Evolutionary conservation across 2,888 invertebrate genomes (phyloP), one percentile per base, ranked within the genome.

Genomic region (Microchrysa polita): DNA sequence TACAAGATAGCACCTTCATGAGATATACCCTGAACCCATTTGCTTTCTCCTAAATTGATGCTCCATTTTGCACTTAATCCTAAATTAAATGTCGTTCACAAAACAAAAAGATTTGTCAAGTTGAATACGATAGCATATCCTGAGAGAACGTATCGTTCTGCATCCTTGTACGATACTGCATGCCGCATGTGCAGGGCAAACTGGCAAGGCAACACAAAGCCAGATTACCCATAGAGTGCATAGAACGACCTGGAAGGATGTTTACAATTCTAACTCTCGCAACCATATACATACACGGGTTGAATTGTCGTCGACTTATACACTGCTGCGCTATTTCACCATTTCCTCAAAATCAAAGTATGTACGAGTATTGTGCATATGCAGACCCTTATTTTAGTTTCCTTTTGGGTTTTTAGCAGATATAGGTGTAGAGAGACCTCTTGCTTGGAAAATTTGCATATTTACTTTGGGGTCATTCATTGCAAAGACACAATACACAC

Each of bases 11-110:
- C 16, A 63, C 42, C 16, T 34, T 42, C 22, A 2, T 20, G 2
- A 16, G 16, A 18, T 16, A 5, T 18, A 18, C 5, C 55, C 18
- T 10, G 27, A 40, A 40, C 27, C 61, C 61, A 53, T 52, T 52
- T 53, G 52, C 52, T 53, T 53, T 34, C 53, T 52, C 53, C 53
- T n/a, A 16, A 67, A 67, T 67, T 48, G 67, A 53, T 67, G 52
- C 22, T 27, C 67, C 52, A 53, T 67, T 74, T 63, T 71, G 40
- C 53, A 71, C 55, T 74, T 74, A 74, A 74, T 74, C 74, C 74
- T 22, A 57, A 34, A 71, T 74, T 69, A 74, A 74, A 74, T 63
- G 74, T 72, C 74, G 53, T 52, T 65, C 23, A 53, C 74, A 48
- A 72, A 71, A 74, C 71, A 72, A 63, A 74, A 63, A 48, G 57